Evolutionary conservation across 2,888 invertebrate species (phyloP).

Genomic region (Mythimna loreyi): DNA sequence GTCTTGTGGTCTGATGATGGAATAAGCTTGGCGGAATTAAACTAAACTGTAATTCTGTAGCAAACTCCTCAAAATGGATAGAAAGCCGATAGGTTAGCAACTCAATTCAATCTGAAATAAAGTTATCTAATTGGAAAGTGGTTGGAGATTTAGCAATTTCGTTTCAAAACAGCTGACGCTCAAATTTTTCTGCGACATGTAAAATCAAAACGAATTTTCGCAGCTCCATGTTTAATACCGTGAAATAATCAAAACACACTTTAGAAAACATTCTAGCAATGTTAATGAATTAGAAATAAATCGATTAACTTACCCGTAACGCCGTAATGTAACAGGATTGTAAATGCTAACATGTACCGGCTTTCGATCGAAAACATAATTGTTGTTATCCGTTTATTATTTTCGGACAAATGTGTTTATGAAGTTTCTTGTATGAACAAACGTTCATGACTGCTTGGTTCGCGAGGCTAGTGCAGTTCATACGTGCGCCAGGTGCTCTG

Average conservation of each 20-base stretch:
- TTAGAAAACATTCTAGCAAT: conserved; percentile 22
- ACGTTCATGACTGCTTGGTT: conserved; percentile 60
- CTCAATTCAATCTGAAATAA: neutral
- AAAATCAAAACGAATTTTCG: conserved; percentile 7
- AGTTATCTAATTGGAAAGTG: neutral
- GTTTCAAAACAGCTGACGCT: neutral
- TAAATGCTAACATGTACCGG: conserved; percentile 44
- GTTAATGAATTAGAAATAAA: conserved; percentile 57
- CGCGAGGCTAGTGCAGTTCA: conserved; percentile 34
- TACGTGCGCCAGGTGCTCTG: conserved; percentile 45
- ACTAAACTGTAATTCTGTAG: too few species aligned
- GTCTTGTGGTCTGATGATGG: too few species aligned
- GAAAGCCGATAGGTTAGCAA: too few species aligned
- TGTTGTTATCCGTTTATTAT: conserved; percentile 50
- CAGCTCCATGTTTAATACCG: conserved; percentile 9
- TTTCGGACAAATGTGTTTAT: conserved; percentile 44
- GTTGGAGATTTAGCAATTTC: neutral
- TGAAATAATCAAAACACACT: conserved; percentile 23
- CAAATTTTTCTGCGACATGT: neutral
- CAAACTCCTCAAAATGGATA: too few species aligned
- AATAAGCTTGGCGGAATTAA: too few species aligned
- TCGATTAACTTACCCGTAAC: conserved; percentile 64
- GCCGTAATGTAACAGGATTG: conserved; percentile 46
- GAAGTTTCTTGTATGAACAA: conserved; percentile 57
- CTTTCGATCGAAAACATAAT: conserved; percentile 54